Base-by-base conservation (phyloP, 2,888 invertebrate species). In the Gymnoscelis rufifasciata region DNA sequence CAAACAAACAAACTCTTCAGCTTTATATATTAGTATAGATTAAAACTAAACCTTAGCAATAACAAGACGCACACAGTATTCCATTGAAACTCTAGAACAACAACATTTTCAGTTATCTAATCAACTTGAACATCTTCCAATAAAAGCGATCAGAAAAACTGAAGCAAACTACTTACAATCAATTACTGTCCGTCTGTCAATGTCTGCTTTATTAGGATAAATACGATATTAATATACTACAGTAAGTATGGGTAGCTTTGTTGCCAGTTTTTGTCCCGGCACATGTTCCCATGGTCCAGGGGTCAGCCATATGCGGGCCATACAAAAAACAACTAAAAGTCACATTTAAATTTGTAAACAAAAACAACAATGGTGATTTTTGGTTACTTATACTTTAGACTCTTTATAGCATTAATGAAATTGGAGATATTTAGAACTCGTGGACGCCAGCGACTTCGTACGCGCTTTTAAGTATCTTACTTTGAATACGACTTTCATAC, bases 281-380 rank as follows among this genome's bases (percentile, higher is more conserved):
- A 78, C 74, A 76, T 80, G 80, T 77, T 74, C 66, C 61, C 67
- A 65, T 68, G 71, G 68, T 55, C 63, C 55, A 69, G 59, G 67
- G 59, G 59, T 52, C 57, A 59, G 64, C 47, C 82, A 79, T 59
- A 83, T 86, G 83, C 84, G 84, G 84, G 83, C 60, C 15, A 47
- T 48, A 37, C 37, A 48, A 38, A 43, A 49, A 40, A 35, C 6
- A 4, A 14, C 23, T 24, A 12, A 29, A 35, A 35, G 19, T 23
- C 19, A 6, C 31, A 11, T 35, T n/a, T n/a, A n/a, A n/a, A n/a
- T n/a, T 11, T 11, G 2, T 10, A 19, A 19, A 35, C 19, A 35
- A 35, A 35, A 33, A 15, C 8, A 31, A 15, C n/a, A 31, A 28
- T 28, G 3, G 26, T n/a, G 13, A 14, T 5, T 0, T 31, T 28